These are phyloP conservation scores for Nomada ruficornis DNA, from an alignment of 2,888 invertebrate species.

Conservation along the genomic window DNA sequence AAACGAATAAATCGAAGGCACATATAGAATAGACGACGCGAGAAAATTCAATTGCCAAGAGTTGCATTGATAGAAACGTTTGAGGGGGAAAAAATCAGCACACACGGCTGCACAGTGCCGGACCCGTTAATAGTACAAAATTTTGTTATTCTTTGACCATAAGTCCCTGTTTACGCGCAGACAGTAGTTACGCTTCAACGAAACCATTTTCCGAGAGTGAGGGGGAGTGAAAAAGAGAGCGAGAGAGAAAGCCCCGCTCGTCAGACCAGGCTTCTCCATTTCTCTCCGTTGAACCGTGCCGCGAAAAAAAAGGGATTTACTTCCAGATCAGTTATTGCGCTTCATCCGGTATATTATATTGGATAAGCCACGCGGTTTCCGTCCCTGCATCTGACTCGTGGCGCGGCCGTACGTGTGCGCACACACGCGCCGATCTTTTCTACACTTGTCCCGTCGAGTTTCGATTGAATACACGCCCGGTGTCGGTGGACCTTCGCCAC, in stretches of 20 bases:
- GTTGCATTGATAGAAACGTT: not conserved
- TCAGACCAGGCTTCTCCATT: conserved; percentile 35
- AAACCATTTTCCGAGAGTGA: conserved; percentile 39
- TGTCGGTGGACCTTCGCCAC: conserved; percentile 60
- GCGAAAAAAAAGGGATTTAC: conserved; percentile 55
- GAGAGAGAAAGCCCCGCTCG: conserved; percentile 13
- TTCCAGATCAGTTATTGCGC: conserved; percentile 64
- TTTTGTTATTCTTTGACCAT: conserved; percentile 36
- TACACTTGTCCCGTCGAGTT: conserved; percentile 41
- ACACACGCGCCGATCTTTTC: not conserved
- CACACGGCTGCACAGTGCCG: conserved; percentile 1
- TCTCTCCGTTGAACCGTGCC: conserved; percentile 59
- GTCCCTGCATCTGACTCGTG: conserved; percentile 48
- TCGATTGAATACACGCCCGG: conserved; percentile 52
- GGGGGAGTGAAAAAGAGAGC: not conserved
- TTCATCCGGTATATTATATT: conserved; percentile 66
- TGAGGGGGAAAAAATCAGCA: conserved; percentile 28
- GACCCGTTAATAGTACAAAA: conserved; percentile 10
- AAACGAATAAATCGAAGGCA: not conserved
- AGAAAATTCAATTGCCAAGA: no score
- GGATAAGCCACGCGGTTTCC: conserved; percentile 54
- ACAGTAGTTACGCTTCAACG: conserved; percentile 30
- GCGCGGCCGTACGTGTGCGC: conserved; percentile 6
- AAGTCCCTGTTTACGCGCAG: conserved; percentile 46
- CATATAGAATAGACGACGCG: not conserved